Percentiles rank a stretch among this genome's conserved stretches.
Evolutionary conservation across 2,888 invertebrate species (phyloP).

Genomic region (Mactromeris polynyma): DNA sequence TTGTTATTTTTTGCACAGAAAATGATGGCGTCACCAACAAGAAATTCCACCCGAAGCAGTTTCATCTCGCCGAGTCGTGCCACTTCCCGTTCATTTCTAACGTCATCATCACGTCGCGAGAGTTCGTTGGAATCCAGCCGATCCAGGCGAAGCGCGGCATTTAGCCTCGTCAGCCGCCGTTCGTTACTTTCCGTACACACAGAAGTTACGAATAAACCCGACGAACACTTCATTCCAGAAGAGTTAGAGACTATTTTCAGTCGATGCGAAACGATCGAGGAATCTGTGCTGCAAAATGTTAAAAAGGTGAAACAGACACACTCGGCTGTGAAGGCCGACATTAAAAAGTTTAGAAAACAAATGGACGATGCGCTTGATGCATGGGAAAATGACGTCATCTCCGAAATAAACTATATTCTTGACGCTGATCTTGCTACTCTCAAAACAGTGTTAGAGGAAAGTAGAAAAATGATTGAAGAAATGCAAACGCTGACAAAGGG

Average conservation of each 20-base stretch:
- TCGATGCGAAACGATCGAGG: slow-evolving; percentile 9
- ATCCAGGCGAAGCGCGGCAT: neutral
- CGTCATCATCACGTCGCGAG: neutral
- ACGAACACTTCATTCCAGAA: slow-evolving; percentile 2
- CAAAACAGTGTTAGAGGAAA: slow-evolving; percentile 14
- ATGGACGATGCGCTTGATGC: slow-evolving; percentile 12
- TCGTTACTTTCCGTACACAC: neutral
- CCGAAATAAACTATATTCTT: slow-evolving; percentile 13
- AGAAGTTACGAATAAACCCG: neutral
- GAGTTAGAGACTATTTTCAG: neutral
- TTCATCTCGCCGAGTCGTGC: neutral
- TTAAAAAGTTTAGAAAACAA: slow-evolving; percentile 34
- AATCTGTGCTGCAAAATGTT: slow-evolving; percentile 18
- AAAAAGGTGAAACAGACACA: slow-evolving; percentile 33
- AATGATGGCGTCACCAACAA: slow-evolving; percentile 13
- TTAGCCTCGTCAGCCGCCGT: neutral
- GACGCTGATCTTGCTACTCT: neutral
- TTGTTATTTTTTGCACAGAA: neutral
- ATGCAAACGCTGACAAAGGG: neutral
- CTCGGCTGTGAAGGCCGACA: slow-evolving; percentile 18
- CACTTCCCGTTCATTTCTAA: neutral
- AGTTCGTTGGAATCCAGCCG: neutral
- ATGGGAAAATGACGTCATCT: slow-evolving; percentile 25
- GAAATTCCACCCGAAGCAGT: neutral
- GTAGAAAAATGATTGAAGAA: slow-evolving; percentile 11